Base-by-base conservation (phyloP, 2,888 invertebrate species). In the Orchestes rusci region DNA sequence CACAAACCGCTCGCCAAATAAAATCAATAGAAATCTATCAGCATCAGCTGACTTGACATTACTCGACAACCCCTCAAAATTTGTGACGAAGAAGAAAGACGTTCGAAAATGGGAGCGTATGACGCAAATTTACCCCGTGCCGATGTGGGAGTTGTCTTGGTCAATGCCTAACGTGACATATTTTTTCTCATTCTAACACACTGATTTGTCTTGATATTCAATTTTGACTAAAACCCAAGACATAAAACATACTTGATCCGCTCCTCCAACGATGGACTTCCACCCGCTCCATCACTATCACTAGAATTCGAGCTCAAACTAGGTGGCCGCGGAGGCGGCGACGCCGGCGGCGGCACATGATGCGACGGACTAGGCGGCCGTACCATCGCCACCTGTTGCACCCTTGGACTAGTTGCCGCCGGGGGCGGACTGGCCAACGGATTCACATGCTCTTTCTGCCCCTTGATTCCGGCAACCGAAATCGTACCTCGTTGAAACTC, bases 251-350 rank as follows among this genome's bases (percentile, higher is more conserved):
- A 41, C 42, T 87, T 81, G 58, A 97, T 89, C 53, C 94, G 77
- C 66, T 95, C 94, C 63, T 95, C 94, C 54, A 95, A 75, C 16
- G 84, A 82, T 2, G 87, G 85, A 36, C 50, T 50, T 16, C 45
- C 45, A 20, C 42, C 29, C 2, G 40, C 43, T 10, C 35, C 45
- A 35, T 50, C 50, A 32, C 82, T 82, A 61, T 82, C 82, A 43
- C 80, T 80, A 33, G 79, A 79, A 61, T 83, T 84, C 15, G 86
- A 86, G 53, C 85, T 85, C 2, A 84, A 75, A 29, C 80, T 84
- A 32, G 82, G 80, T 4, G 84, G 82, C 37, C 84, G 77, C 0
- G 83, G 81, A 1, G 75, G 74, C 16, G 75, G 76, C 15, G 79
- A 77, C 0, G 80, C 79, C 19, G 80, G 76, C 2, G 77, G 75